phyloP scores from a whole-genome alignment of 2,888 invertebrate species.

The Lepidochitona cinerea region DNA sequence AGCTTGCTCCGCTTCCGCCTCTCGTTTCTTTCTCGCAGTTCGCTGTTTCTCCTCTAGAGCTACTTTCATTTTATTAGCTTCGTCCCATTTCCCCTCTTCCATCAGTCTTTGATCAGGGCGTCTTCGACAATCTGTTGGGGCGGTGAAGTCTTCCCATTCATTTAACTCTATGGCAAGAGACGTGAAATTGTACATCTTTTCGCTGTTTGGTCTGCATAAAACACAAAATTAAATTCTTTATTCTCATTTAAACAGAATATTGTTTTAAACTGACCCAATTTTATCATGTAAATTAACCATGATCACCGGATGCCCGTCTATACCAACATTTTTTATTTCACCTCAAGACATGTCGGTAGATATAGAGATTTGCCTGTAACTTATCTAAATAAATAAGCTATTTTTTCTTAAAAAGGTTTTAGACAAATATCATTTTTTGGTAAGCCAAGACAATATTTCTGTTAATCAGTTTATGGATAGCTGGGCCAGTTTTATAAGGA shows the following conservation, averaged over 20 bases:
- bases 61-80: conserved; percentile 85
- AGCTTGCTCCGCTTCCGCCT: conserved; percentile 73
- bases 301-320: not conserved
- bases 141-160: conserved; percentile 91
- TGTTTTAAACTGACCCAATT: not conserved
- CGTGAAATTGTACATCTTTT: conserved; percentile 94
- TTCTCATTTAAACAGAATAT: not conserved
- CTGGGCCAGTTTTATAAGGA: too few species aligned
- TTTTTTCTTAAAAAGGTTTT: too few species aligned
- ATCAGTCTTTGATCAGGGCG: conserved; percentile 98
- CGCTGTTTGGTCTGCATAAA: conserved; percentile 77
- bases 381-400: too few species aligned
- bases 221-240: not conserved
- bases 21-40: conserved; percentile 81
- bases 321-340: not conserved
- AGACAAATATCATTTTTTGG: too few species aligned
- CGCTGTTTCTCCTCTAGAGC: conserved; percentile 97
- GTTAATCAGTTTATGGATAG: too few species aligned
- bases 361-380: too few species aligned
- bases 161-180: conserved; percentile 96
- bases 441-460: too few species aligned
- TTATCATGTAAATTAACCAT: not conserved
- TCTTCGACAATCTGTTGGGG: conserved; percentile 93
- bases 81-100: conserved; percentile 73
- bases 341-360: too few species aligned